Percentiles rank a stretch among this genome's conserved stretches.
phyloP scores from a whole-genome alignment of 2,797 vertebrate species.

The Tiaroga cobitis region DNA sequence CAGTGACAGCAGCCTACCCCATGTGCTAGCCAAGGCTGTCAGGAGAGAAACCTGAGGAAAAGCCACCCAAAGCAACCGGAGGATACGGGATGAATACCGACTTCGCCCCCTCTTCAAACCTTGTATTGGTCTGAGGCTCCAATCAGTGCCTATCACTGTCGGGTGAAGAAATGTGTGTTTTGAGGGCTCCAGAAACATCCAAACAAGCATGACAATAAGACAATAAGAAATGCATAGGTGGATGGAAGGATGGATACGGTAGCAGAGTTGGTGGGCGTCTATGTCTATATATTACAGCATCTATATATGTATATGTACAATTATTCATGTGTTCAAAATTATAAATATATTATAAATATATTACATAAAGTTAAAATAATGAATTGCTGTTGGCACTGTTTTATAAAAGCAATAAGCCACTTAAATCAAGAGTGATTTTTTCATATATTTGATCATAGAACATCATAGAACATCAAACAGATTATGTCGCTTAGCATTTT shows the following conservation, averaged over 20 bases:
- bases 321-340: too few relatives aligned
- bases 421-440: too few relatives aligned
- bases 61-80: constrained; percentile 17
- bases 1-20: constrained; percentile 55
- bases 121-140: constrained; percentile 26
- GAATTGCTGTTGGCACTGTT: too few relatives aligned
- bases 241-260: constrained; percentile 1
- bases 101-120: neutral
- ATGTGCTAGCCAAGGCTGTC: constrained; percentile 40
- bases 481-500: neutral
- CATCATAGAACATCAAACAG: neutral
- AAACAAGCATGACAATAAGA: constrained; percentile 47
- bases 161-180: constrained; percentile 51
- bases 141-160: constrained; percentile 31
- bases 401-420: too few relatives aligned
- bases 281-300: too few relatives aligned
- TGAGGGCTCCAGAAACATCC: constrained; percentile 14
- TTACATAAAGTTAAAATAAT: too few relatives aligned
- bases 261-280: neutral
- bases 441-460: neutral
- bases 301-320: too few relatives aligned
- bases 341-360: too few relatives aligned
- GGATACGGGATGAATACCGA: constrained; percentile 9
- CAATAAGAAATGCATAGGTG: neutral
- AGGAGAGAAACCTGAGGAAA: constrained; percentile 39